Evolutionary conservation across 1,140 invertebrate genomes (phyloP), one percentile per base, ranked within the genome.

Genomic region (Homalodisca vitripennis): DNA sequence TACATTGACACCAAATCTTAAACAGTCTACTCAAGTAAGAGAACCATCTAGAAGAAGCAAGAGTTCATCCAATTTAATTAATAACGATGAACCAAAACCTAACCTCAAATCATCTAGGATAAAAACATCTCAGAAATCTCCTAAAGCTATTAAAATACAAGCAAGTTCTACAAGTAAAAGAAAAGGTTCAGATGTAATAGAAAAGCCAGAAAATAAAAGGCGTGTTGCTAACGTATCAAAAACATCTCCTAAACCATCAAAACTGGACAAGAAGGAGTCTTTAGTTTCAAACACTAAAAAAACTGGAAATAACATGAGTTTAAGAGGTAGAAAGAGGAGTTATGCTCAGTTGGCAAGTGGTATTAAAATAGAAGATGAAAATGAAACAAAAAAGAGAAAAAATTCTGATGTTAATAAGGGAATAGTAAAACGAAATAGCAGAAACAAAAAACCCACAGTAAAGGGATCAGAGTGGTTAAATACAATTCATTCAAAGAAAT

Each of bases 341-440:
- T 51, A 51, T 51, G 48, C 48, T 20, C 48, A 51, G 22, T 12
- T n/a, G n/a, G n/a, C n/a, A 51, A 51, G 48, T n/a, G n/a, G 48
- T n/a, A 51, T 3, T 51, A 20, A 51, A 3, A 12, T 22, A 51
- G 48, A 12, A 51, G n/a, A 20, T 20, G n/a, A 51, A 3, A 51
- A 6, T 51, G 48, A 6, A n/a, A 3, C 48, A 20, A 51, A 51
- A 51, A 51, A n/a, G n/a, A 51, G n/a, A 22, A 51, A 51, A n/a
- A 51, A 14, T 51, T 14, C 3, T 12, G 48, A 51, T 12, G 3
- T 20, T 10, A 51, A 51, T 20, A 51, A 51, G 17, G n/a, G 17
- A 20, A 51, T 22, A 10, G 6, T 41, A 17, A 41, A 6, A 6
- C 48, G 48, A 51, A 51, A 22, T 20, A 51, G n/a, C 22, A 51